Evolutionary conservation across 2,888 invertebrate species (phyloP).

Genomic region (Hydraecia micacea): DNA sequence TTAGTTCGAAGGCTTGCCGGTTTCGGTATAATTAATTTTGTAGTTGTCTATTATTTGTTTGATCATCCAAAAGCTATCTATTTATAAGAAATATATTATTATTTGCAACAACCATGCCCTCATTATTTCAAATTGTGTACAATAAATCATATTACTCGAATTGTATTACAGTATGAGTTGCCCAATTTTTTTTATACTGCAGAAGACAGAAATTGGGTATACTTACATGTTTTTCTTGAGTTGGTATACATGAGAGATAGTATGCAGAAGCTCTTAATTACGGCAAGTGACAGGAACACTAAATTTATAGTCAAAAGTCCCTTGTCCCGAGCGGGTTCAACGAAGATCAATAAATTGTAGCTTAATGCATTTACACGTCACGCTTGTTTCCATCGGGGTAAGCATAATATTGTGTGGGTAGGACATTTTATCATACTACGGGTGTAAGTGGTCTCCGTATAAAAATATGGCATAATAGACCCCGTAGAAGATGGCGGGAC

Average conservation of each 20-base stretch:
- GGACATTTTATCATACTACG: neutral
- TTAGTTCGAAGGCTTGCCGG: too few relatives aligned
- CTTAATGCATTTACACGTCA: slow-evolving; percentile 60
- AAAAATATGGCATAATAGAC: too few relatives aligned
- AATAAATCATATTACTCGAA: neutral
- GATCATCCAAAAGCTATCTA: too few relatives aligned
- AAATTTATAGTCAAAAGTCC: slow-evolving; percentile 57
- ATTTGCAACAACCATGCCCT: neutral
- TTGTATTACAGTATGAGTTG: neutral
- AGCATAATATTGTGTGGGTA: neutral
- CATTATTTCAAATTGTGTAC: neutral
- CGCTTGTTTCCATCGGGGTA: neutral
- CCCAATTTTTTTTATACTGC: neutral
- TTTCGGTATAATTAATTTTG: too few relatives aligned
- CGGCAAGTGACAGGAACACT: slow-evolving; percentile 47
- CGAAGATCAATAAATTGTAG: slow-evolving; percentile 51
- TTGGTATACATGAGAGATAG: slow-evolving; percentile 23
- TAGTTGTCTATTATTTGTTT: too few relatives aligned
- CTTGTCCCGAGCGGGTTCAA: slow-evolving; percentile 39
- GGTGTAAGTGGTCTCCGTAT: neutral
- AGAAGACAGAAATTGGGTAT: neutral
- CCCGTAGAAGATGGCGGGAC: too few relatives aligned
- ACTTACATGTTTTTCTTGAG: neutral
- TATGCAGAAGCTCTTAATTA: slow-evolving; percentile 51
- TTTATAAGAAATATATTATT: neutral